Evolutionary conservation across 2,797 vertebrate species (phyloP).

Genomic region (Holocentrus rufus): DNA sequence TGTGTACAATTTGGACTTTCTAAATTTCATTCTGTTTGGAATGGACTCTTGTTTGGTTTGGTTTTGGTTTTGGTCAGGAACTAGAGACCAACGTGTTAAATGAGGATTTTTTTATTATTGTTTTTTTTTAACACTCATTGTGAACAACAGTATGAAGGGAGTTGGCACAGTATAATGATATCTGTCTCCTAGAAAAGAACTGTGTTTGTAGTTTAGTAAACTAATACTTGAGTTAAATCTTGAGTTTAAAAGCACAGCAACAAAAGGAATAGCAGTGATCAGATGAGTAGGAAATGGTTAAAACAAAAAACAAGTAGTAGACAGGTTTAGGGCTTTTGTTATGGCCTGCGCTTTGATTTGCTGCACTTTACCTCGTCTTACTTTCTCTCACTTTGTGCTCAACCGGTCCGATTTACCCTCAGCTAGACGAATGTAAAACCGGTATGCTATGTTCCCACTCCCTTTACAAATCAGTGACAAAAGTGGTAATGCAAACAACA

Average conservation of each 20-base stretch:
- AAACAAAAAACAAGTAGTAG: not conserved
- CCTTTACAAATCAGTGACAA: slow-evolving; percentile 26
- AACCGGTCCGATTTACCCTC: not conserved
- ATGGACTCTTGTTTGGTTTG: not conserved
- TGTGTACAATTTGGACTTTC: not conserved
- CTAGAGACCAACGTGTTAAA: no score
- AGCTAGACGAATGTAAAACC: not conserved
- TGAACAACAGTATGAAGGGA: no score
- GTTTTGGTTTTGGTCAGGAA: no score
- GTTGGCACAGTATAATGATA: no score
- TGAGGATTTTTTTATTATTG: no score
- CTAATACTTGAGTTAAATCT: no score
- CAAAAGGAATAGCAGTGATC: not conserved
- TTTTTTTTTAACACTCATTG: not conserved
- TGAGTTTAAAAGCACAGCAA: no score
- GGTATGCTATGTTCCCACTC: not conserved
- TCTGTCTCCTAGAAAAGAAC: not conserved
- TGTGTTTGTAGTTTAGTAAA: not conserved
- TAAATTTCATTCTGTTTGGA: no score
- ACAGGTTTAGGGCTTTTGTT: no score
- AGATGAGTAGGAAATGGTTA: not conserved
- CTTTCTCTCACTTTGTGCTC: not conserved
- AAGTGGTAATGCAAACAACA: slow-evolving; percentile 13
- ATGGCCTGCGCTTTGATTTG: no score
- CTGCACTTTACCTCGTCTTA: not conserved